Evolutionary conservation across 1,140 invertebrate species (phyloP).

Genomic region (Lutraria rhynchaena): DNA sequence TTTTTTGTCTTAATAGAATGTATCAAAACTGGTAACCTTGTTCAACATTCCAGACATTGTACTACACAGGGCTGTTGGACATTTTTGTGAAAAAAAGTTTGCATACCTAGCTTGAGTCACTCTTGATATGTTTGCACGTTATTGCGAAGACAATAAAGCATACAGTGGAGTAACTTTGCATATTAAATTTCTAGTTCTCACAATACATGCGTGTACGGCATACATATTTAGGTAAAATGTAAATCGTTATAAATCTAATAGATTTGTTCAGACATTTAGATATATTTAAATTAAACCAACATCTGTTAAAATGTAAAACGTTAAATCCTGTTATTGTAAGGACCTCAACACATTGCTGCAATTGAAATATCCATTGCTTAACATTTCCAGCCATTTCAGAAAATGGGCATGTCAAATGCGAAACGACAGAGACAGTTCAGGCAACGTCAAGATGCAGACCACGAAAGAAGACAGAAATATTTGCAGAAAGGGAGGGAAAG

Average conservation of each 20-base stretch:
- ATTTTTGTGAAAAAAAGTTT: background rate
- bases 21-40: background rate
- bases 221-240: background rate
- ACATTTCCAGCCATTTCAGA: constrained; percentile 17
- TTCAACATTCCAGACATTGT: background rate
- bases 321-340: constrained; percentile 3
- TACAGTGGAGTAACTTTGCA: background rate
- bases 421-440: constrained; percentile 22
- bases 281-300: background rate
- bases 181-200: background rate
- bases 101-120: background rate
- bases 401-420: constrained; percentile 1
- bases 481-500: constrained; percentile 31
- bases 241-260: background rate
- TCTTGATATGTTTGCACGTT: background rate
- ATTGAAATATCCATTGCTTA: background rate
- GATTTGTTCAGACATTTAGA: background rate
- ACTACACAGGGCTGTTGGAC: background rate
- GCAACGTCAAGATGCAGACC: constrained; percentile 25
- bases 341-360: constrained; percentile 9
- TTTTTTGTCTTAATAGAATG: background rate
- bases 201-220: background rate
- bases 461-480: constrained; percentile 19
- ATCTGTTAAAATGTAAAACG: background rate
- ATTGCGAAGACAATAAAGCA: background rate